Conservation (phyloP, 2,797 vertebrate species). For the Emys orbicularis region DNA sequence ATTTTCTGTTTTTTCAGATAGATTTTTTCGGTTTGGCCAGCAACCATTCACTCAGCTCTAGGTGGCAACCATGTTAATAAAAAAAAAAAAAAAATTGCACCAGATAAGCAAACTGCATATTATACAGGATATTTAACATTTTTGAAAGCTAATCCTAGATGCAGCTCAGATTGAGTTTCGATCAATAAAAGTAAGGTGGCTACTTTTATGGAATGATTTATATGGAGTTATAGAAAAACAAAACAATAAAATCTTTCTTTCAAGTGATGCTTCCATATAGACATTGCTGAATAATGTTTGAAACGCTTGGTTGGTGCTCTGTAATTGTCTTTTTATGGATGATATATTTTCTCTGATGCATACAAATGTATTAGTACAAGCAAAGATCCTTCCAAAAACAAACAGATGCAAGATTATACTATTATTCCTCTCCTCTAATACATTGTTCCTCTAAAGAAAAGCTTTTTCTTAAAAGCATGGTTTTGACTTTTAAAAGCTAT, state of each 20-base stretch:
- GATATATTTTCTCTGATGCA: conserved; percentile 47
- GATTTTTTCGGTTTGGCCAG: neutral
- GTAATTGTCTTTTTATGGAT: conserved; percentile 78
- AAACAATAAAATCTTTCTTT: conserved; percentile 54
- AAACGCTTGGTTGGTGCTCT: conserved; percentile 67
- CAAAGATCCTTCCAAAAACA: conserved; percentile 60
- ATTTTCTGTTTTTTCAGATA: neutral
- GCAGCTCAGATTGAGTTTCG: conserved; percentile 65
- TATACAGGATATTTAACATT: conserved; percentile 17
- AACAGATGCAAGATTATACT: conserved; percentile 57
- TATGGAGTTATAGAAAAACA: conserved; percentile 66
- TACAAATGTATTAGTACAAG: conserved; percentile 66
- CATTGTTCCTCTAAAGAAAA: conserved; percentile 46
- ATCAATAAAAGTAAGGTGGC: conserved; percentile 71
- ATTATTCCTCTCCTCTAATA: conserved; percentile 47
- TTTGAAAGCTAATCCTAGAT: conserved; percentile 65
- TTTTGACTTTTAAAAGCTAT: conserved; percentile 64
- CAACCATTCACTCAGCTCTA: neutral
- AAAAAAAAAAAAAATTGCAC: neutral
- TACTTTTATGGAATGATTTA: conserved; percentile 77
- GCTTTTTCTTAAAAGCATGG: conserved; percentile 44
- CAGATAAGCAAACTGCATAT: conserved; percentile 28
- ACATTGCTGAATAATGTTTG: conserved; percentile 56
- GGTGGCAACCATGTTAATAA: neutral
- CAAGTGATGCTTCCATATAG: conserved; percentile 51